A percentile compares a stretch with the other conserved stretches of the same genome.
Evolutionary conservation across 2,888 invertebrate species (phyloP).

Genomic region (Halictus quadricinctus): DNA sequence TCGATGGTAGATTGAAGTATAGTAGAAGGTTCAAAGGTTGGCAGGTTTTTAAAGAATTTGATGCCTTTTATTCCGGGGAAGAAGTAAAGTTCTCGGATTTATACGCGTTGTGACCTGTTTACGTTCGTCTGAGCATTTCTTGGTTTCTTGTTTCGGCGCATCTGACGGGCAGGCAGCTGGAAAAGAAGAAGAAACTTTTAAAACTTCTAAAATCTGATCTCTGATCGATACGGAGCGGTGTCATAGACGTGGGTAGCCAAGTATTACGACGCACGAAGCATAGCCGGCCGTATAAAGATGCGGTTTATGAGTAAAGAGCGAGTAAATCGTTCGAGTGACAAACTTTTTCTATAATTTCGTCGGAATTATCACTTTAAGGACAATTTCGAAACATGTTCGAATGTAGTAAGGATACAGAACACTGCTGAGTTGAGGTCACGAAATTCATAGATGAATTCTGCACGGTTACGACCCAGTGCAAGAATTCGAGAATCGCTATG

Average conservation of each 20-base stretch:
- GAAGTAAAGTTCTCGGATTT: not conserved
- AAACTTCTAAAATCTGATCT: conserved; percentile 1
- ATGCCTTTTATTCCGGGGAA: not conserved
- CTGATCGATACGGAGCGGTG: not conserved
- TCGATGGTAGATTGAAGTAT: not conserved
- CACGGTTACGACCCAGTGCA: not conserved
- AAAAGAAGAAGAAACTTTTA: not conserved
- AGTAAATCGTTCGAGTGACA: not conserved
- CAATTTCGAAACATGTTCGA: not conserved
- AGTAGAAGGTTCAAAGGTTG: not conserved
- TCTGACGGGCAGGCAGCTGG: conserved; percentile 9
- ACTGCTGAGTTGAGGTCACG: not conserved
- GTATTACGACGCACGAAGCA: not conserved
- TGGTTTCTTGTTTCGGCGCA: conserved; percentile 34
- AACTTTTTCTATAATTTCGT: not conserved
- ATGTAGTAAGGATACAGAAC: not conserved
- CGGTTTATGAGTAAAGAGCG: not conserved
- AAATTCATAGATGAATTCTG: not conserved
- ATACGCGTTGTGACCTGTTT: not conserved
- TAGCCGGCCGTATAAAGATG: not conserved
- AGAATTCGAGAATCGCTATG: not conserved
- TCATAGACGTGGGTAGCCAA: not conserved
- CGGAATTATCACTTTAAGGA: not conserved
- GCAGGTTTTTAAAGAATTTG: not conserved
- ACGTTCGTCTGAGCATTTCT: conserved; percentile 25